Conservation (phyloP, 2,113 vertebrate species). For the Catharus bicknelli region DNA sequence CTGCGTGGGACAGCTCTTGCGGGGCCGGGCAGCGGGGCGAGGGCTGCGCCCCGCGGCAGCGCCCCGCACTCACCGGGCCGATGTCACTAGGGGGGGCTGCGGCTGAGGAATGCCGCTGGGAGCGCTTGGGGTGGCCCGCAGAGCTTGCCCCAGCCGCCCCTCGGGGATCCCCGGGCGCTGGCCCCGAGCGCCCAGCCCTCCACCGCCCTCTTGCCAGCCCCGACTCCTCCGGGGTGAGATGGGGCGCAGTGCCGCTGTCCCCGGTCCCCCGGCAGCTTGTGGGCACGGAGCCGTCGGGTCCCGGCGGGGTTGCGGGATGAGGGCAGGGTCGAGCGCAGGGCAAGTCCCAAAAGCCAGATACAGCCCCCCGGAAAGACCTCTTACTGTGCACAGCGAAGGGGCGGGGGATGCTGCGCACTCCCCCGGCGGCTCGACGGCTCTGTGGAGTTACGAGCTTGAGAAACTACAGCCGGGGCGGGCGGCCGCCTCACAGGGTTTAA, state of each 20-base stretch:
- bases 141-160: not conserved
- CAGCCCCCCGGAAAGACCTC: not conserved
- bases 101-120: slow-evolving; percentile 42
- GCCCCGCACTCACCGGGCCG: slow-evolving; percentile 70
- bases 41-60: slow-evolving; percentile 20
- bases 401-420: not conserved
- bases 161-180: not conserved
- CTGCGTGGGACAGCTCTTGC: not conserved
- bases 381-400: not conserved
- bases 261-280: not conserved
- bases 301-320: not conserved
- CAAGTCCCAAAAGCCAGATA: not conserved
- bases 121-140: not conserved
- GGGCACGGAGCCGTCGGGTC: not conserved
- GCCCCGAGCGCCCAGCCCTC: not conserved
- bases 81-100: slow-evolving; percentile 64
- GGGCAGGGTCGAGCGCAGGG: not conserved
- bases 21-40: not conserved
- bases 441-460: not conserved
- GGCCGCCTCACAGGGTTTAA: not conserved
- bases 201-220: not conserved
- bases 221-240: too few relatives aligned
- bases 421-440: not conserved
- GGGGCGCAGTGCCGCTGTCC: too few relatives aligned
- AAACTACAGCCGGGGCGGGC: not conserved